Percentiles rank a stretch among this genome's conserved stretches.
Conservation (phyloP, 2,797 vertebrate genomes). For the Falco berigora region DNA sequence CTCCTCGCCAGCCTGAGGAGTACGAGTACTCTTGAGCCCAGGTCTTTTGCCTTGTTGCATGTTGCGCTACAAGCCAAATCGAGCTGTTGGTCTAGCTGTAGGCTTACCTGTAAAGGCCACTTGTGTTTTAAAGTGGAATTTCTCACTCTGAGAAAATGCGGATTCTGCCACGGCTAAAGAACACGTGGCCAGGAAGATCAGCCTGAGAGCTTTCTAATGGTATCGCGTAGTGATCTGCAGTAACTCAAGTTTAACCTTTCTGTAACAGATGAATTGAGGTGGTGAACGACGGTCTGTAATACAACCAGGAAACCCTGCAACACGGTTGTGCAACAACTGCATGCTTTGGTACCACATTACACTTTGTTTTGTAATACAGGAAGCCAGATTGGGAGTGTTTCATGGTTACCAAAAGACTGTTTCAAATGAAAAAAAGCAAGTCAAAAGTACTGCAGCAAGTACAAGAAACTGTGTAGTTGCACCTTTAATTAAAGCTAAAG, state of each 20-base stretch:
- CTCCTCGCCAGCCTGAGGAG: constrained; percentile 66
- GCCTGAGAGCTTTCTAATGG: background rate
- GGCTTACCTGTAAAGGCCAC: background rate
- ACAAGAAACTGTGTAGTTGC: background rate
- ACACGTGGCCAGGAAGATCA: background rate
- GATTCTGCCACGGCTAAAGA: background rate
- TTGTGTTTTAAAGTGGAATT: background rate
- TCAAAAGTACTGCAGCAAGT: background rate
- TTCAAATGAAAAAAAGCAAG: background rate
- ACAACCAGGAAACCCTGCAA: background rate
- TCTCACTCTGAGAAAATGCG: background rate
- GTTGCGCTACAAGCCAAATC: constrained; percentile 65
- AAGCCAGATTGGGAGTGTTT: constrained; percentile 61
- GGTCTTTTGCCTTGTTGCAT: constrained; percentile 73
- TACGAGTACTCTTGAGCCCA: constrained; percentile 42
- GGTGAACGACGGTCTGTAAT: background rate
- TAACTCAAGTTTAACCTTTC: background rate
- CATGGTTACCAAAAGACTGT: constrained; percentile 57
- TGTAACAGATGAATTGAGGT: background rate
- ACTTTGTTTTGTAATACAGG: constrained; percentile 13
- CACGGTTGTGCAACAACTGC: background rate
- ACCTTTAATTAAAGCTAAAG: background rate
- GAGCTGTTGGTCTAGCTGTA: constrained; percentile 18
- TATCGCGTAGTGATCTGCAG: background rate
- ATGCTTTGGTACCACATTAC: constrained; percentile 19